A percentile compares a stretch with the other conserved stretches of the same genome.
phyloP scores from a whole-genome alignment of 2,888 invertebrate genomes.

The Chironomus tentans region DNA sequence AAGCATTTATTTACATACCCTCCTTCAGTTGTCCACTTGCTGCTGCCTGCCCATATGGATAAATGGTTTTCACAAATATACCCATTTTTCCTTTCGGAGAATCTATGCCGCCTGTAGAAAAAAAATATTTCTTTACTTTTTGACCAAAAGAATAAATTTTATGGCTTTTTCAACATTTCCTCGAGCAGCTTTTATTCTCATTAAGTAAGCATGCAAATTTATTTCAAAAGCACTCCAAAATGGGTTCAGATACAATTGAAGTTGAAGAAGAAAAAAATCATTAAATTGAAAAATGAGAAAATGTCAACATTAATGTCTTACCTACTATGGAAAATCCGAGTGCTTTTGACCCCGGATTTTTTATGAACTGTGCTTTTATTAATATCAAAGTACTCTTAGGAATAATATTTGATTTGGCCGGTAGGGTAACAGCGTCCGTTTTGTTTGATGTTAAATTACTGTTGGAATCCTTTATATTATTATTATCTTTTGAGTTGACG shows the following conservation, averaged over 20 bases:
- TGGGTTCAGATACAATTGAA: too few relatives aligned
- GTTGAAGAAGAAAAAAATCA: not conserved
- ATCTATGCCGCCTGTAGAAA: conserved; percentile 56
- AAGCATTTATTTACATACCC: conserved; percentile 48
- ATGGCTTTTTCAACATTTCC: too few relatives aligned
- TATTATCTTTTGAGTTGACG: not conserved
- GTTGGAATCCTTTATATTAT: not conserved
- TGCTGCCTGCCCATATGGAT: conserved; percentile 75
- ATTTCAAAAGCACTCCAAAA: too few relatives aligned
- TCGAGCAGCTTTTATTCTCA: not conserved
- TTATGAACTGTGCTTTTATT: conserved; percentile 52
- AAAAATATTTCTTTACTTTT: conserved; percentile 34
- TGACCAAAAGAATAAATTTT: not conserved
- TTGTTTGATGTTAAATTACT: not conserved
- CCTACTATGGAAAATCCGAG: conserved; percentile 86
- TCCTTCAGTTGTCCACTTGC: conserved; percentile 69
- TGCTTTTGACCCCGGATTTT: conserved; percentile 75
- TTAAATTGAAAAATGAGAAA: not conserved
- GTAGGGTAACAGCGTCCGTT: not conserved
- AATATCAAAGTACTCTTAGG: conserved; percentile 11
- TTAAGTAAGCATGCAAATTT: too few relatives aligned
- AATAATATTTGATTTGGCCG: not conserved
- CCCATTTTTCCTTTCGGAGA: conserved; percentile 80
- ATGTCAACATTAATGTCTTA: conserved; percentile 34
- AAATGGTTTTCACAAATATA: conserved; percentile 80